Evolutionary conservation across 2,113 vertebrate genomes (phyloP), one percentile per base, ranked within the genome.

Genomic region (Corvus hawaiiensis): DNA sequence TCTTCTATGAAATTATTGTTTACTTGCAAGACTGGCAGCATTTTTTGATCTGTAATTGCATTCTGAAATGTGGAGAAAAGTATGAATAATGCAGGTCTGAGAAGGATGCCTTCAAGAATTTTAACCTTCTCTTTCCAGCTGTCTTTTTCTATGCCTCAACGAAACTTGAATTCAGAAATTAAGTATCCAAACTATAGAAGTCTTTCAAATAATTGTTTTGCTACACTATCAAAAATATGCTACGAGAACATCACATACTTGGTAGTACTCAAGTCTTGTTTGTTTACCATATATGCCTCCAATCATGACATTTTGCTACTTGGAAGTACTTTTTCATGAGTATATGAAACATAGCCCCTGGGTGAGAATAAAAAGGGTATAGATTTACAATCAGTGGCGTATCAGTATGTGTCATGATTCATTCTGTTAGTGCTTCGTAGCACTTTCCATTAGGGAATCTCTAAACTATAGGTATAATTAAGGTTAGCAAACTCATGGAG

Each of bases 341-440:
- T 79, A 43, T 49, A 69, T 14, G 3, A 85, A 64, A 66, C 33
- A 39, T 54, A 58, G 63, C 7, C 41, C 59, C 18, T 66, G 9
- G 41, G n/a, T 82, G 58, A 18, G 23, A 93, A 68, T 93, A 68
- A 81, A 93, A 95, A 51, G 32, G 14, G 37, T 93, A 79, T 91
- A 58, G 54, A 94, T 95, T 93, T 94, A 79, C 82, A 83, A 48
- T 94, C 84, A 85, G 67, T 80, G 37, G 51, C 69, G 16, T 96
- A 91, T 93, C 86, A 94, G 80, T 89, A 75, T 72, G 32, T 94
- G 78, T 89, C 90, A 79, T 82, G 82, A 90, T 95, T 96, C 44
- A 85, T 94, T 92, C 56, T 78, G 33, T 78, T 93, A 75, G 52
- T 35, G 20, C 61, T 92, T 92, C 92, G 52, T 94, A 84, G 80